Percentiles rank a stretch among this genome's conserved stretches.
phyloP scores from a whole-genome alignment of 37 sponge, comb jelly and placozoan genomes.

The Diacarnus erythraeanus region DNA sequence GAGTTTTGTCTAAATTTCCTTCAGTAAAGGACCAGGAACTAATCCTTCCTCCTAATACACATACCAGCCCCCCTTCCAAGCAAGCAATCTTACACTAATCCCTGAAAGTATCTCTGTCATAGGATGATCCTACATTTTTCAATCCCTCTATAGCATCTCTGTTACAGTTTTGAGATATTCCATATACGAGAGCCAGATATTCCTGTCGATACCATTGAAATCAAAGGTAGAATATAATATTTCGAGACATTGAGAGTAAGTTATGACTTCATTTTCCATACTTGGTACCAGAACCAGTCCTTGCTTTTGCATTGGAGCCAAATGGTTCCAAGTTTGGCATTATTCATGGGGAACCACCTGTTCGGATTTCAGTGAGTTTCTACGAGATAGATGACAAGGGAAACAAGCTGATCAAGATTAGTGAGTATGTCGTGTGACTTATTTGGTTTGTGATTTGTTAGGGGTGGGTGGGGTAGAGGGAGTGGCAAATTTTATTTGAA shows the following conservation, averaged over 20 bases:
- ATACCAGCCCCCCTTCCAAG: neutral
- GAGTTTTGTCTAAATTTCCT: neutral
- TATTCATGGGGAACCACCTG: conserved; percentile 83
- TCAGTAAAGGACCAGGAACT: too few relatives aligned
- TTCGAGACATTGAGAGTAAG: neutral
- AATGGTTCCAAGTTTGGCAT: conserved; percentile 86
- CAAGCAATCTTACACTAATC: neutral
- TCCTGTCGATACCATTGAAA: conserved; percentile 96
- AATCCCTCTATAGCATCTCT: conserved; percentile 51
- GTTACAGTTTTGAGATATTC: conserved; percentile 91
- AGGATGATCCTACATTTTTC: neutral
- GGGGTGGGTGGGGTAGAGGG: neutral
- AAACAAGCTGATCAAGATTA: conserved; percentile 31
- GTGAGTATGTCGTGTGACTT: conserved; percentile 27
- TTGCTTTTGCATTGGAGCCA: conserved; percentile 85
- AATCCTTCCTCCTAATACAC: too few relatives aligned
- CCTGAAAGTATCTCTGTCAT: neutral
- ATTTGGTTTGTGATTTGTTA: neutral
- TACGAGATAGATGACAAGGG: conserved; percentile 75
- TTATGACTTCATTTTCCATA: neutral
- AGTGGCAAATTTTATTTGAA: neutral
- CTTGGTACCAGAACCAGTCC: conserved; percentile 50
- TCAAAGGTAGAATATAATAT: conserved; percentile 75
- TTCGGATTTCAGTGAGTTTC: conserved; percentile 62
- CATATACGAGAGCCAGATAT: conserved; percentile 83